Evolutionary conservation across 2,888 invertebrate species (phyloP).

Genomic region (Prosapia bicincta): DNA sequence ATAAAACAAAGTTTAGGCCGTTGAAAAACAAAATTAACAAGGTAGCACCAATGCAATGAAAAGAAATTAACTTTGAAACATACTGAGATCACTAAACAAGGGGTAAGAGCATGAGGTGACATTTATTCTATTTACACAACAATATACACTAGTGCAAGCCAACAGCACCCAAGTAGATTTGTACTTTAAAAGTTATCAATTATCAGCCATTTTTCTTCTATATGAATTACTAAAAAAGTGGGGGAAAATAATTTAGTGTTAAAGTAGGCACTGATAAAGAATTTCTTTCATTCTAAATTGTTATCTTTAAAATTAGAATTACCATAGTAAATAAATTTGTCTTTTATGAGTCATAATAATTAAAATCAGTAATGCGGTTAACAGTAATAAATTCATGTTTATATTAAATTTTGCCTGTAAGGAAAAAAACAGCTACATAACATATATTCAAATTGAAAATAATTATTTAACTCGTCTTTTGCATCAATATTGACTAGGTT

Average conservation of each 20-base stretch:
- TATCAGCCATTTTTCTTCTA: slow-evolving; percentile 24
- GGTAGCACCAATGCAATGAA: slow-evolving; percentile 18
- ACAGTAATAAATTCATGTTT: neutral
- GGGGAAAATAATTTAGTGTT: neutral
- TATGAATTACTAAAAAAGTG: neutral
- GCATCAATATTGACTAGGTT: neutral
- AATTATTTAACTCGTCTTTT: neutral
- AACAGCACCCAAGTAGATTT: slow-evolving; percentile 34
- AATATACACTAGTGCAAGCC: slow-evolving; percentile 8
- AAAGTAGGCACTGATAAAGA: neutral
- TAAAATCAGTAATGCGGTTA: neutral
- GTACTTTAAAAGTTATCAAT: slow-evolving; percentile 31
- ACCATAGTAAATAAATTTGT: too few relatives aligned
- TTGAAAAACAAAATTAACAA: neutral
- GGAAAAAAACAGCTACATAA: too few relatives aligned
- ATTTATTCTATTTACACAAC: slow-evolving; percentile 22
- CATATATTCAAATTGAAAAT: neutral
- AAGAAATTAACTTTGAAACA: slow-evolving; percentile 21
- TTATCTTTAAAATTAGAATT: too few relatives aligned
- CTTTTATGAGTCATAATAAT: too few relatives aligned
- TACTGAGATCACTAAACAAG: slow-evolving; percentile 20
- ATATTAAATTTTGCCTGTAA: too few relatives aligned
- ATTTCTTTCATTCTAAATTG: neutral
- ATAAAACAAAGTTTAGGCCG: slow-evolving; percentile 19
- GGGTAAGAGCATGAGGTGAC: slow-evolving; percentile 13